Base-by-base conservation (phyloP, 92 coral and sea anemone genomes). In the Porites cylindrica region DNA sequence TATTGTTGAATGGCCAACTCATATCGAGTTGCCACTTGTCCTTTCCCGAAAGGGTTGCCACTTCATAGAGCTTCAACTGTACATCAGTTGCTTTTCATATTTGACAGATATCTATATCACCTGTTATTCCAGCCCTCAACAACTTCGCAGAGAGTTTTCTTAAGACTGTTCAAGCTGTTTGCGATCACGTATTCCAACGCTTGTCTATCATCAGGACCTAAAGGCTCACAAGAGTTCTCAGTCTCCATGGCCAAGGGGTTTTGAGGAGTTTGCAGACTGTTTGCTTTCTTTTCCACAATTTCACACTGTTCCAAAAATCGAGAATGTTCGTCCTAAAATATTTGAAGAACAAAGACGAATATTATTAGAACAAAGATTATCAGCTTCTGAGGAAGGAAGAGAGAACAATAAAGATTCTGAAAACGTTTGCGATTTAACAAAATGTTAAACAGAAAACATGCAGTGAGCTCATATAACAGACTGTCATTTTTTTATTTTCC, bases 101-200 rank as follows among this genome's bases (percentile, higher is more conserved):
- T 38, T 38, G 47, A 38, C 7, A 38, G 47, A 38, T 38, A 38
- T 77, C 21, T 13, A 24, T 43, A 64, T 85, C 68, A 85, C 99
- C 94, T 93, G 71, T 79, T 83, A 70, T 95, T 97, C 99, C 99
- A 97, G 82, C 80, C 89, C 20, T 97, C 97, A 43, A 94, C 99
- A 69, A 71, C 85, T 66, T 93, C 97, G 80, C 99, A 97, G 74
- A 97, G 82, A 62, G 88, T 97, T 77, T 96, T 92, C 78, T 97
- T 97, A 64, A 97, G 89, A 72, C 96, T 92, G 32, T 94, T 97
- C 70, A 97, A 78, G 78, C 99, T 94, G 87, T 93, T 98, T 18
- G 98, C 93, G 51, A 97, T 97, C 86, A 95, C 99, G 70, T 95
- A 97, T 47, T 96, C 99, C 77, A 97, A 85, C 1, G 98, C 95